Evolutionary conservation across 2,113 vertebrate genomes (phyloP).

Genomic region (Ia io): DNA sequence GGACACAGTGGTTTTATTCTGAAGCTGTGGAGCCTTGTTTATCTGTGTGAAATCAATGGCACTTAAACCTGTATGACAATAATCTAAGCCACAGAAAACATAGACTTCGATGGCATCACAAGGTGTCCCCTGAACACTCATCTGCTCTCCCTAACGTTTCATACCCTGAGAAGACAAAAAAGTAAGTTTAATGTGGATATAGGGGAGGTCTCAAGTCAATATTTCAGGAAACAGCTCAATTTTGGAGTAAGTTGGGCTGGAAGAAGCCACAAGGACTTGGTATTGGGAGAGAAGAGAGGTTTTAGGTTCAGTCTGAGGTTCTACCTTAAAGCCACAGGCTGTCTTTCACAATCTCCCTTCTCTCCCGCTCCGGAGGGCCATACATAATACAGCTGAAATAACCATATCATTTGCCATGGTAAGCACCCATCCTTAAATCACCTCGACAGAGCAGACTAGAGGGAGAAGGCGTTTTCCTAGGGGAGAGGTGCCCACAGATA

Average conservation of each 20-base stretch:
- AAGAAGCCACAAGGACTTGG: background rate
- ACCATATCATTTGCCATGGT: background rate
- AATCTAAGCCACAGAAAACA: background rate
- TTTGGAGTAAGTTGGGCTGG: background rate
- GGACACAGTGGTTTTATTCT: background rate
- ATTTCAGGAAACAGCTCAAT: constrained; percentile 13
- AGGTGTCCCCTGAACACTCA: background rate
- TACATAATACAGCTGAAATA: background rate
- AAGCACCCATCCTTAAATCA: background rate
- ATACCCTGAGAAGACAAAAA: background rate
- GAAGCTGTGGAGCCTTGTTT: background rate
- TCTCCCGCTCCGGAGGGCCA: background rate
- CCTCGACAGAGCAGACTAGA: background rate
- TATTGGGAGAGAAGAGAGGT: background rate
- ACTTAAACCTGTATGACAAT: background rate
- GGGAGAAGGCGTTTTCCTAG: background rate
- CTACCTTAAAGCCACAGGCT: background rate
- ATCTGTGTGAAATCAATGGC: constrained; percentile 12
- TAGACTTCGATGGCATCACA: background rate
- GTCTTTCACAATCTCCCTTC: background rate
- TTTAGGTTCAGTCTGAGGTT: background rate
- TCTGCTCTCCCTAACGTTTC: background rate
- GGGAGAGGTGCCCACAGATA: background rate
- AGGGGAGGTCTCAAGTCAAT: background rate
- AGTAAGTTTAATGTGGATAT: background rate